These are phyloP conservation scores for human DNA, from an alignment of 2,113 vertebrate species.

Conservation along the genomic window GRCh38 chr4:20610501-20611000, in stretches of 20 bases:
- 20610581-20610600: neutral
- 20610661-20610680: neutral
- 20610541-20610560: neutral
- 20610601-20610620: neutral
- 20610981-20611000: neutral
- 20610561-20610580: neutral
- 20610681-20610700: neutral
- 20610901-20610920: neutral
- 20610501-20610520: neutral
- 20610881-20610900: neutral
- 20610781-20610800: neutral
- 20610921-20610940: neutral
- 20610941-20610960: neutral
- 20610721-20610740: neutral
- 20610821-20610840: neutral
- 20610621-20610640: neutral
- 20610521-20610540: neutral
- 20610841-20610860: neutral
- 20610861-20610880: neutral
- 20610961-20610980: neutral
- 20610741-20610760: neutral
- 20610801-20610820: neutral
- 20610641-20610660: neutral
- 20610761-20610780: neutral
- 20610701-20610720: neutral